Evolutionary conservation across 2,797 vertebrate genomes (phyloP), one percentile per base, ranked within the genome.

Genomic region (Ctenopoma multispine): DNA sequence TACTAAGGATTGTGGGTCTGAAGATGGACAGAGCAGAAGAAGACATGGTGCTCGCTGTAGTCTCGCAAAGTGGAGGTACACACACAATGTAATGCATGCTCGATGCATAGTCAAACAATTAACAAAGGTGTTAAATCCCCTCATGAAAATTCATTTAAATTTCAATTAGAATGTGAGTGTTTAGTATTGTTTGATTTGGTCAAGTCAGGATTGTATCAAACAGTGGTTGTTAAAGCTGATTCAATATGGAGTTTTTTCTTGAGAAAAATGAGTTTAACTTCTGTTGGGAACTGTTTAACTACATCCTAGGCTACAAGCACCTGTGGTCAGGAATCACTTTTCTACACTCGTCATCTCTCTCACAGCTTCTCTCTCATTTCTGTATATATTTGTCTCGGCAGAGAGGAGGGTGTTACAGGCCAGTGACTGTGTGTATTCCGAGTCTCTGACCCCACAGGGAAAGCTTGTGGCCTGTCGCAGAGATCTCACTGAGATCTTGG

Each of bases 401-500:
- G 98, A 97, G 90, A 97, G 96, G 66, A 92, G 94, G 40, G 89
- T 95, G 81, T 92, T 99, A 72, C 96, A 96, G 79, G 93, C 96
- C 79, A 94, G 96, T 83, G 97, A 99, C 90, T 90, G 95, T 75
- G 96, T 95, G 50, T 93, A 96, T 76, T 96, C 97, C 3, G 97
- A 98, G 90, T 96, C 96, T 63, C 87, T 97, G 46, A 95, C 96
- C 60, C 90, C 95, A 14, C 95, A 97, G 47, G 93, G 95, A 67
- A 96, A 95, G 70, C 96, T 99, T 70, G 93, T 95, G 79, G 95
- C 94, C 61, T 99, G 96, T 85, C 93, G 94, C 87, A 97, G 95
- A 85, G 96, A 97, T 85, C 91, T 96, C 77, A 94, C 90, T 1
- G 96, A 97, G 83, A 94, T 96, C 77, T 90, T 98, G 97, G 98